A percentile compares a stretch with the other conserved stretches of the same genome.
Conservation (phyloP, 2,113 vertebrate genomes). For the Uria lomvia region DNA sequence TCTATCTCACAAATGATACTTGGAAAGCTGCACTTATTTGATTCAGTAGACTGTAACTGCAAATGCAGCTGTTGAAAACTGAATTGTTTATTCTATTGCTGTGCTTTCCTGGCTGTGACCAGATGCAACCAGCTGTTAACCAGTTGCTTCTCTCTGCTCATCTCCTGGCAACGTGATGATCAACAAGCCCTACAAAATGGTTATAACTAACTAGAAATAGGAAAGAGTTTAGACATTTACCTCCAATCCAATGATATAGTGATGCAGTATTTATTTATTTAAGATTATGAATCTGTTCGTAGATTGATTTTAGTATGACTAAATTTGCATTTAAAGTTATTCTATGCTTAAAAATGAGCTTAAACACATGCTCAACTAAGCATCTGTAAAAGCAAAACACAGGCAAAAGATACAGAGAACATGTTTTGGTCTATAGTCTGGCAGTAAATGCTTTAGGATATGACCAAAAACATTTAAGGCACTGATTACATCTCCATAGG, state of each 20-base stretch:
- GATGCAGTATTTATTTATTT: not conserved
- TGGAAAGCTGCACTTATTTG: conserved; percentile 27
- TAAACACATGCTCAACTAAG: not conserved
- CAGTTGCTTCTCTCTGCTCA: conserved; percentile 50
- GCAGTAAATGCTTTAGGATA: not conserved
- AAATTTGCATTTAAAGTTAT: not conserved
- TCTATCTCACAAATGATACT: conserved; percentile 18
- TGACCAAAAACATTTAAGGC: not conserved
- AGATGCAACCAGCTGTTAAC: conserved; percentile 75
- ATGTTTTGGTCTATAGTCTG: not conserved
- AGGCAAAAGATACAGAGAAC: not conserved
- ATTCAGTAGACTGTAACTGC: conserved; percentile 39
- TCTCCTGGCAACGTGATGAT: conserved; percentile 30
- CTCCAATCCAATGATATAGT: not conserved
- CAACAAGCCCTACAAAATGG: not conserved
- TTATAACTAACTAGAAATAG: conserved; percentile 6
- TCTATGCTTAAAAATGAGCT: not conserved
- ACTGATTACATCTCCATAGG: not conserved
- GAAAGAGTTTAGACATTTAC: not conserved
- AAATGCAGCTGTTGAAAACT: conserved; percentile 61
- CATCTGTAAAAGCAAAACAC: not conserved
- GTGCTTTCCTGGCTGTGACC: conserved; percentile 53
- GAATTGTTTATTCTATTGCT: conserved; percentile 57
- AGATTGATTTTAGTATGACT: not conserved
- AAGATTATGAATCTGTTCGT: not conserved